These are phyloP conservation scores for Eupithecia subfuscata DNA, from an alignment of 2,888 invertebrate species.

Conservation along the genomic window DNA sequence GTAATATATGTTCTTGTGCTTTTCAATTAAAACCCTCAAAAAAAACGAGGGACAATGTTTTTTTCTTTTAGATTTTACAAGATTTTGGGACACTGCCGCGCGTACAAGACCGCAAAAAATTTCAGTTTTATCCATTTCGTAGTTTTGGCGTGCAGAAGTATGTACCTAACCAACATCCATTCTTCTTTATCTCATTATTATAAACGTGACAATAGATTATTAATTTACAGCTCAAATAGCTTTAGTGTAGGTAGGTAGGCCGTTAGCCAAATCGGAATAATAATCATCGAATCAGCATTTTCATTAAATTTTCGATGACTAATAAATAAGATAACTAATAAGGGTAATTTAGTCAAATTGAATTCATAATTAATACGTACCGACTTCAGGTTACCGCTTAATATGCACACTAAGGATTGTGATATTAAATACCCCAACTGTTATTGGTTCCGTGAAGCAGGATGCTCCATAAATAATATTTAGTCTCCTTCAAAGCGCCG, in stretches of 20 bases:
- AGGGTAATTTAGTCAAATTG: not conserved
- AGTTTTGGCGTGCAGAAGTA: too few species aligned
- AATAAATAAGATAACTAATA: not conserved
- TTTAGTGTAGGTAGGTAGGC: not conserved
- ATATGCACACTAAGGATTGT: not conserved
- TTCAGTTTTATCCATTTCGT: too few species aligned
- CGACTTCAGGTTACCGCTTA: not conserved
- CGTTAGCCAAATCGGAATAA: not conserved
- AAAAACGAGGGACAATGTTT: too few species aligned
- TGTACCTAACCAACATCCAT: too few species aligned
- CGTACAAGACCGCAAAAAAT: too few species aligned
- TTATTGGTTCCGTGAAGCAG: conserved; percentile 32
- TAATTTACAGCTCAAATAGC: not conserved
- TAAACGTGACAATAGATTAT: not conserved
- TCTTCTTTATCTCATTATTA: too few species aligned
- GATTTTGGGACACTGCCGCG: too few species aligned
- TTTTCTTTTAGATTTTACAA: too few species aligned
- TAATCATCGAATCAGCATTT: conserved; percentile 1
- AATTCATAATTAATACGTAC: not conserved
- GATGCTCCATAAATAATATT: conserved; percentile 54
- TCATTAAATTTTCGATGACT: not conserved
- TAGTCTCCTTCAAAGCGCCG: conserved; percentile 50
- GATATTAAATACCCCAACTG: not conserved
- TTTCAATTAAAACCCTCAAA: too few species aligned
- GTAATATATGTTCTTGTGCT: too few species aligned